phyloP scores from a whole-genome alignment of 1,140 invertebrate genomes.

The Elymnias hypermnestra region DNA sequence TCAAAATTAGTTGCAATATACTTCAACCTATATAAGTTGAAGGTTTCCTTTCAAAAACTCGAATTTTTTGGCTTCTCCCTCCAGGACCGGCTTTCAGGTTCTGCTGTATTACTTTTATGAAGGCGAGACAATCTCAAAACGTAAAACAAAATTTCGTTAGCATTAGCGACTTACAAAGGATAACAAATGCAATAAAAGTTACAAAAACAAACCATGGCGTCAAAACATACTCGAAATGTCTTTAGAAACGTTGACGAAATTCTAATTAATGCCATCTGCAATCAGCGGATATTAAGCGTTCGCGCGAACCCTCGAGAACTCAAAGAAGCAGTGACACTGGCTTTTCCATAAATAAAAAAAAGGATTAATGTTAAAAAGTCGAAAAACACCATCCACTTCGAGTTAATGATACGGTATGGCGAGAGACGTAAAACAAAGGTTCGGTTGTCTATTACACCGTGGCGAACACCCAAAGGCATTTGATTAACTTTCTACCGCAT shows the following conservation, averaged over 20 bases:
- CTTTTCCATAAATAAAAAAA: conserved; percentile 66
- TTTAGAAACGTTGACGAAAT: conserved; percentile 13
- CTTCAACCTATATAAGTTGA: no score
- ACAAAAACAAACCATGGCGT: conserved; percentile 9
- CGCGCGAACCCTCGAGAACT: conserved; percentile 42
- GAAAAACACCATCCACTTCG: conserved; percentile 66
- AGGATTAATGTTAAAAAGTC: conserved; percentile 69
- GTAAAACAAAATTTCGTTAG: no score
- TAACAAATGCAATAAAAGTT: background rate
- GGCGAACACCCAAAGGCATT: no score
- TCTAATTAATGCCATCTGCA: conserved; percentile 47
- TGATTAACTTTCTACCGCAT: no score
- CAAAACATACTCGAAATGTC: conserved; percentile 27
- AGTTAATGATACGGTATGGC: conserved; percentile 74
- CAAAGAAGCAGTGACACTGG: conserved; percentile 62
- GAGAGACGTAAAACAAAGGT: conserved; percentile 69
- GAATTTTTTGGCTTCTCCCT: no score
- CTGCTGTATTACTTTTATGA: no score
- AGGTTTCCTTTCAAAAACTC: no score
- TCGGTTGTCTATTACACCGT: conserved; percentile 46
- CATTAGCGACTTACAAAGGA: conserved; percentile 1
- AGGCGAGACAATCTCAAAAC: no score
- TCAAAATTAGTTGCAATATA: no score
- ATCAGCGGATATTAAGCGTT: conserved; percentile 37
- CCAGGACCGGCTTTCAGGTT: no score